Evolutionary conservation across 1,140 invertebrate genomes (phyloP).

Genomic region (Diorhabda elongata): DNA sequence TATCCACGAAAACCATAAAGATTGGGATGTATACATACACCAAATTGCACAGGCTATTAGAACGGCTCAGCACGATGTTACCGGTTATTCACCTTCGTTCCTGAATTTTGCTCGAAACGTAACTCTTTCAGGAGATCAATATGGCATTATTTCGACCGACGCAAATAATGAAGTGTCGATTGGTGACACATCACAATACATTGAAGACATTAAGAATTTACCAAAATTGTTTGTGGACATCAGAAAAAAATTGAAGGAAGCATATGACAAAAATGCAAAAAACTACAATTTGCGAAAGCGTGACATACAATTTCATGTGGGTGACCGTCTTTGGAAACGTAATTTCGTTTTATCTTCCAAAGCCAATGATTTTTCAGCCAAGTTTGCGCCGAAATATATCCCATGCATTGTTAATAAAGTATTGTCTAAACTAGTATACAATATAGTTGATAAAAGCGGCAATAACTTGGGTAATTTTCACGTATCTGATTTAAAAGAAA

Average conservation of each 20-base stretch:
- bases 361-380: conserved; percentile 22
- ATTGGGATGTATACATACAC: conserved; percentile 21
- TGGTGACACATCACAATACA: conserved; percentile 15
- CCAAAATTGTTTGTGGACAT: conserved; percentile 20
- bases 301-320: conserved; percentile 20
- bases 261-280: conserved; percentile 20
- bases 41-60: conserved; percentile 19
- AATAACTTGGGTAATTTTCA: conserved; percentile 24
- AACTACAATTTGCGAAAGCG: conserved; percentile 26
- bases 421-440: conserved; percentile 21
- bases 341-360: conserved; percentile 25
- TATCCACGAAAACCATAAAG: conserved; percentile 18
- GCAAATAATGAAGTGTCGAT: conserved; percentile 6
- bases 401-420: conserved; percentile 21
- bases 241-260: conserved; percentile 12
- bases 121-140: conserved; percentile 19
- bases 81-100: conserved; percentile 14
- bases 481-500: conserved; percentile 28
- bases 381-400: conserved; percentile 29
- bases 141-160: conserved; percentile 12
- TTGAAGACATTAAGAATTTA: conserved; percentile 7
- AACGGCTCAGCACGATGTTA: conserved; percentile 22
- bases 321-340: conserved; percentile 24
- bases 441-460: conserved; percentile 17
- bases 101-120: conserved; percentile 15